A percentile compares a stretch with the other conserved stretches of the same genome.
phyloP scores from a whole-genome alignment of 2,888 invertebrate genomes.

The Chorisops tibialis region DNA sequence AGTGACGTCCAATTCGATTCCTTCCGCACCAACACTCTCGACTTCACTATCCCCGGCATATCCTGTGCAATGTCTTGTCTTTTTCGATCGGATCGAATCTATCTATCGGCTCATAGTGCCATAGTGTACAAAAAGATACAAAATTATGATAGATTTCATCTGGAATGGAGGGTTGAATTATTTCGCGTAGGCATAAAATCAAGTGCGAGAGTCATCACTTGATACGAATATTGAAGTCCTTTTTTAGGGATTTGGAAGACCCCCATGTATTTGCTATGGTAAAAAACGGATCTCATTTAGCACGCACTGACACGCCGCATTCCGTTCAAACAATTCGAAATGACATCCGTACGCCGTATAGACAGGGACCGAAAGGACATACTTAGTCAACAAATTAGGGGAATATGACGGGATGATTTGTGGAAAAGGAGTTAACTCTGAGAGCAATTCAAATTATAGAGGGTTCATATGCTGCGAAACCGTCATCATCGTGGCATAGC shows the following conservation, averaged over 20 bases:
- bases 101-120: constrained; percentile 19
- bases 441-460: constrained; percentile 9
- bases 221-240: neutral
- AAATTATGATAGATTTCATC: constrained; percentile 22
- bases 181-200: constrained; percentile 15
- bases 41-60: constrained; percentile 41
- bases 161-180: constrained; percentile 5
- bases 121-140: constrained; percentile 22
- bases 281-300: constrained; percentile 22
- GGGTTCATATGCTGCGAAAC: constrained; percentile 11
- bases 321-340: constrained; percentile 6
- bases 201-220: constrained; percentile 23
- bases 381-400: constrained; percentile 18
- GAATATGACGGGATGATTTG: constrained; percentile 1
- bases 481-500: neutral
- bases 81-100: constrained; percentile 33
- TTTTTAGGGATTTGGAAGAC: constrained; percentile 8
- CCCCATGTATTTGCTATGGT: neutral
- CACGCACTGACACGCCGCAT: constrained; percentile 25
- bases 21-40: constrained; percentile 52
- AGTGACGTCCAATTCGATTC: constrained; percentile 48
- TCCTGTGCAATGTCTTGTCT: constrained; percentile 33
- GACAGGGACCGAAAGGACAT: constrained; percentile 2
- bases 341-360: constrained; percentile 11
- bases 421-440: constrained; percentile 11